Evolutionary conservation across 2,113 vertebrate genomes (phyloP), one percentile per base, ranked within the genome.

Genomic region (Pygoscelis adeliae): DNA sequence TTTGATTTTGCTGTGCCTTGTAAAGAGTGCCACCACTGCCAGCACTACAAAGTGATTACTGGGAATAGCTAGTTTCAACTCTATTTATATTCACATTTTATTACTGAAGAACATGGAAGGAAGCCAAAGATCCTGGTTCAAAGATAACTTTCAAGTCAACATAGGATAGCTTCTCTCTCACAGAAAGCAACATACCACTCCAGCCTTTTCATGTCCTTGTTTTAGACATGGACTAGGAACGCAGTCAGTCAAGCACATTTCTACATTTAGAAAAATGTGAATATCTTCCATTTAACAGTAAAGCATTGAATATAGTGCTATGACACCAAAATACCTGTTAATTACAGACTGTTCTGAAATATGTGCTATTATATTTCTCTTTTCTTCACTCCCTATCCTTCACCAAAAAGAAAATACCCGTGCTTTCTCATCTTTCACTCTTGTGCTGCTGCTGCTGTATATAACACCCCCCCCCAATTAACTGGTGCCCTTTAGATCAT

Each of bases 21-120:
- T 74, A 40, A 73, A 71, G 65, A 71, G 52, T 69, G 77, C 20
- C 72, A 92, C 36, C 58, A 30, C 34, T 82, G 59, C 59, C 82
- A 91, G 58, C 58, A 97, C 80, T 92, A 87, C 61, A 80, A 92
- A 90, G 80, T 3, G 0, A 78, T 79, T 84, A 82, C 69, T 63
- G 56, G 58, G 80, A 96, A 94, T 30, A 93, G 71, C 56, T 67
- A 93, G 80, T 94, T 95, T 93, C 88, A 93, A 38, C 52, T 95
- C 96, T 97, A 97, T 96, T 97, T 97, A 97, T 97, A 93, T 91
- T 92, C 86, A 71, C 72, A 38, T 82, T 97, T 96, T 96, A 92
- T 92, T 89, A 91, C 94, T 89, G 80, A 97, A 96, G 92, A 97
- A 92, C 72, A 93, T 97, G 96, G 97, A 97, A 96, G 80, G 80